Percentiles rank a stretch among this genome's conserved stretches.
Conservation (phyloP, 2,888 invertebrate species). For the Euzophera pinguis region DNA sequence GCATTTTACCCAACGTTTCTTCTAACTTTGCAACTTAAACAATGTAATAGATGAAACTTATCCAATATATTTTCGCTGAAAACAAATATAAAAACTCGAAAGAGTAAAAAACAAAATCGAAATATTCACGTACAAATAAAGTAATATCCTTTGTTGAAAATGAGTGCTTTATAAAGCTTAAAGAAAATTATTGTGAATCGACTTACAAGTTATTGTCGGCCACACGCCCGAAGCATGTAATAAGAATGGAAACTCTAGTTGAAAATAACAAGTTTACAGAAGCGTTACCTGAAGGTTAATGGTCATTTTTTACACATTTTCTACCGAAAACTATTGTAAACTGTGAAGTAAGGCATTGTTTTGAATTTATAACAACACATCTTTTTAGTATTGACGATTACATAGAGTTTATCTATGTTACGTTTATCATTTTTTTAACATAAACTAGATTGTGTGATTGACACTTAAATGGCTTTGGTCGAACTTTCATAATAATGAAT, state of each 20-base stretch:
- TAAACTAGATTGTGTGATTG: too few relatives aligned
- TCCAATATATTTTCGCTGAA: not conserved
- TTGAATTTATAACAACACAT: too few relatives aligned
- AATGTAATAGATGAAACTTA: not conserved
- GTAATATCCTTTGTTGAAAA: constrained; percentile 2
- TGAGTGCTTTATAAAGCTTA: constrained; percentile 6
- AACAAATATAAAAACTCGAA: not conserved
- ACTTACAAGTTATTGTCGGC: constrained; percentile 37
- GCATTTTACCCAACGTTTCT: not conserved
- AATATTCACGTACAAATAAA: constrained; percentile 4
- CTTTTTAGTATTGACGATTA: too few relatives aligned
- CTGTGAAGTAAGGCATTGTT: too few relatives aligned
- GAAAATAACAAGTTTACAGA: not conserved
- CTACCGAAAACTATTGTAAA: too few relatives aligned
- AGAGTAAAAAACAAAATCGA: not conserved
- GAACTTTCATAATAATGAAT: too few relatives aligned
- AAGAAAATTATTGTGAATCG: constrained; percentile 32
- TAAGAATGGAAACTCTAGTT: constrained; percentile 41
- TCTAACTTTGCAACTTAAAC: constrained; percentile 5
- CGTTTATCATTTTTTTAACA: too few relatives aligned
- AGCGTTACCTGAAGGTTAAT: not conserved
- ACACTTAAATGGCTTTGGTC: too few relatives aligned
- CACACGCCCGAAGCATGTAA: constrained; percentile 31
- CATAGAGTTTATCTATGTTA: too few relatives aligned
- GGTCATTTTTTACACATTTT: not conserved